A percentile compares a stretch with the other conserved stretches of the same genome.
phyloP scores from a whole-genome alignment of 2,888 invertebrate species.

The Ecdyonurus torrentis region DNA sequence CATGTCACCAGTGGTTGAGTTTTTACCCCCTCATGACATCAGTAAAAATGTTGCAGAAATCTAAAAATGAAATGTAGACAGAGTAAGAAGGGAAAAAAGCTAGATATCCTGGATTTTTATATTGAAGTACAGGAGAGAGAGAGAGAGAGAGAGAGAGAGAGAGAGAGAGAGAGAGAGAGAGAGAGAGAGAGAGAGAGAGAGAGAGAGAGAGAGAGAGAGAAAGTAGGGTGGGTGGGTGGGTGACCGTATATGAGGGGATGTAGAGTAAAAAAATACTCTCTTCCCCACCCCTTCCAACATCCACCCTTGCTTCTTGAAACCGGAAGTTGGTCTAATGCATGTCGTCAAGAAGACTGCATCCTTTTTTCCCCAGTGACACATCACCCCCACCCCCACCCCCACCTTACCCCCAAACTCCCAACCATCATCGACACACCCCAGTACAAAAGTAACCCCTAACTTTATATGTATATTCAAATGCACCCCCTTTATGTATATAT shows the following conservation, averaged over 20 bases:
- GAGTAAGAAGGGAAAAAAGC: background rate
- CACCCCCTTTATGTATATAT: too few relatives aligned
- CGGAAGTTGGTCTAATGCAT: constrained; percentile 2
- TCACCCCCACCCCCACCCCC: background rate
- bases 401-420: too few relatives aligned
- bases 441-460: too few relatives aligned
- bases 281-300: background rate
- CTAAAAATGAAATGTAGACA: background rate
- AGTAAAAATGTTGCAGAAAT: background rate
- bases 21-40: background rate
- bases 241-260: too few relatives aligned
- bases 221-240: too few relatives aligned
- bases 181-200: too few relatives aligned
- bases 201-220: too few relatives aligned
- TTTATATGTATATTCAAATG: too few relatives aligned
- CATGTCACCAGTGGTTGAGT: background rate
- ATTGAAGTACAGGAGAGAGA: background rate
- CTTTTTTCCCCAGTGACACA: background rate
- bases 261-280: background rate
- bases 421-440: too few relatives aligned
- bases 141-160: too few relatives aligned
- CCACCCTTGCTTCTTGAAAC: background rate
- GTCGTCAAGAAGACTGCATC: constrained; percentile 3
- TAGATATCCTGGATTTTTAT: background rate
- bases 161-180: too few relatives aligned